Evolutionary conservation across 2,888 invertebrate genomes (phyloP).

Genomic region (Monoplex corrugatus): DNA sequence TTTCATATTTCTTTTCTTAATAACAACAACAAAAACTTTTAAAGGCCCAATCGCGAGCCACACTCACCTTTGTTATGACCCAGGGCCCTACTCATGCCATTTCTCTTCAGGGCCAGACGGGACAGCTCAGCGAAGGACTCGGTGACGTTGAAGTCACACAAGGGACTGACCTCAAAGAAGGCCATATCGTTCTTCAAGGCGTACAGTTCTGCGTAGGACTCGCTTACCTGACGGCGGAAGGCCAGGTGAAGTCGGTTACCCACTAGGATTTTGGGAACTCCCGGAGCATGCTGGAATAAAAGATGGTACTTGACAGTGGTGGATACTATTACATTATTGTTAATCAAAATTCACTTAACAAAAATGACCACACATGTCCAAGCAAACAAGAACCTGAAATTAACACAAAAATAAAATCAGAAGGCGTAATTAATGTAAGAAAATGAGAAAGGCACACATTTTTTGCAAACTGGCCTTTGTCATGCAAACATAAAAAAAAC

Average conservation of each 20-base stretch:
- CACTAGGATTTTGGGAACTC: conserved; percentile 98
- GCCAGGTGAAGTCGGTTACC: conserved; percentile 97
- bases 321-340: neutral
- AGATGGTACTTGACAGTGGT: too few species aligned
- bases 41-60: too few species aligned
- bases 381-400: too few species aligned
- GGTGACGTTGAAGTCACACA: conserved; percentile 97
- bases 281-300: conserved; percentile 92
- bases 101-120: conserved; percentile 95
- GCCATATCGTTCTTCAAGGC: conserved; percentile 98
- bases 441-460: too few species aligned
- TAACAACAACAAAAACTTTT: neutral
- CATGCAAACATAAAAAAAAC: too few species aligned
- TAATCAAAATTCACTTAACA: too few species aligned
- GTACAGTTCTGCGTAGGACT: conserved; percentile 94
- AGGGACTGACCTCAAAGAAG: conserved; percentile 97
- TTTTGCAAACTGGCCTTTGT: too few species aligned
- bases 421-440: too few species aligned
- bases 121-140: conserved; percentile 98
- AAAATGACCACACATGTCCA: too few species aligned
- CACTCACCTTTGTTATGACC: conserved; percentile 94
- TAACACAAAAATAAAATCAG: too few species aligned
- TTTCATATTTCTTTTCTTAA: too few species aligned
- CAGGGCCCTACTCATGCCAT: conserved; percentile 98
- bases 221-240: conserved; percentile 96